Evolutionary conservation across 2,797 vertebrate species (phyloP).

Genomic region (Rallus crepitans): DNA sequence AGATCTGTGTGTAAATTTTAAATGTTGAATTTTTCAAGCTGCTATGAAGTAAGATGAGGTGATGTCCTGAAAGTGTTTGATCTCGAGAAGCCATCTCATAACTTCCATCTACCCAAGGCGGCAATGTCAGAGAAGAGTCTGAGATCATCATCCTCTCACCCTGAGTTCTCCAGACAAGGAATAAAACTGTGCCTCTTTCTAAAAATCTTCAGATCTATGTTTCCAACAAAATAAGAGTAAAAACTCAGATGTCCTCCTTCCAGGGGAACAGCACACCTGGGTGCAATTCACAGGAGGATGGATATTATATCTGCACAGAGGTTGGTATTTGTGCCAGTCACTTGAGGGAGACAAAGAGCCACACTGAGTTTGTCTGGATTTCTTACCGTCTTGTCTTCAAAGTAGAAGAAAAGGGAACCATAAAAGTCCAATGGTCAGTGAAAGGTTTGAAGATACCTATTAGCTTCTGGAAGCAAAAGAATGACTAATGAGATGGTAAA

Average conservation of each 20-base stretch:
- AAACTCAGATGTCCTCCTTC: accelerated
- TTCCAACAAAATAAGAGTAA: background rate
- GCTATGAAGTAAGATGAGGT: background rate
- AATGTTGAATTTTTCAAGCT: background rate
- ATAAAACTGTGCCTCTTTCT: accelerated
- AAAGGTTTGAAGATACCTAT: background rate
- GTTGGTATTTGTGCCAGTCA: slow-evolving; percentile 2
- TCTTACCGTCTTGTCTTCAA: background rate
- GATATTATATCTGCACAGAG: background rate
- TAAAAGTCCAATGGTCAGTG: background rate
- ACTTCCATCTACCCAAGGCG: background rate
- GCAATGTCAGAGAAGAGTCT: background rate
- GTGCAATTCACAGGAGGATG: background rate
- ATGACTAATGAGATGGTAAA: background rate
- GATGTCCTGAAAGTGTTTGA: background rate
- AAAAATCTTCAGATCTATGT: background rate
- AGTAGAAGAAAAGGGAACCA: background rate
- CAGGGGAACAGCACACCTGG: background rate
- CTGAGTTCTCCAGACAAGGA: background rate
- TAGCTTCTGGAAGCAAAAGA: background rate
- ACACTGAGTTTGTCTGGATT: background rate
- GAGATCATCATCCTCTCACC: background rate
- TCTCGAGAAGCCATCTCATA: background rate
- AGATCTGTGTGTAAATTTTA: accelerated
- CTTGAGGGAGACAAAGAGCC: slow-evolving; percentile 62